Evolutionary conservation across 2,113 vertebrate genomes (phyloP).

Genomic region (Phrynosoma platyrhinos): DNA sequence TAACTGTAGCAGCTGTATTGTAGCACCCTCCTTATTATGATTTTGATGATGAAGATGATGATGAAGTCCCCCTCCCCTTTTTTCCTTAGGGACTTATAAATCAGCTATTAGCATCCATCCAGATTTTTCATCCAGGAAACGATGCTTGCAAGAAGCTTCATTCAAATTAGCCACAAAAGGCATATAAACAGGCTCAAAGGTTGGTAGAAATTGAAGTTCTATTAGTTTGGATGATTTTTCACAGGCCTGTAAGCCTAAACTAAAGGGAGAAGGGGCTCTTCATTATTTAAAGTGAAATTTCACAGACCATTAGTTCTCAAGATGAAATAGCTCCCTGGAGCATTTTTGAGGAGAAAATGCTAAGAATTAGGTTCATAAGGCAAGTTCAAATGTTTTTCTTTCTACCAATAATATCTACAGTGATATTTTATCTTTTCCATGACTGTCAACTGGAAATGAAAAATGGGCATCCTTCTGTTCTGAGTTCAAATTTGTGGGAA

Average conservation of each 20-base stretch:
- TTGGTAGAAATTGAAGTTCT: neutral
- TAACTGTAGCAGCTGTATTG: constrained; percentile 54
- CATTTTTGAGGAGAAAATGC: constrained; percentile 49
- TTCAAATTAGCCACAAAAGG: constrained; percentile 37
- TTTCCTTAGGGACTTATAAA: constrained; percentile 26
- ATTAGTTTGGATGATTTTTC: constrained; percentile 36
- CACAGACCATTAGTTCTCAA: constrained; percentile 75
- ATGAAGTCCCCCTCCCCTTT: neutral
- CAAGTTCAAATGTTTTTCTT: constrained; percentile 46
- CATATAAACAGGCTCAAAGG: neutral
- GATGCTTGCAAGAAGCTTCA: constrained; percentile 9
- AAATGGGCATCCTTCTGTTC: neutral
- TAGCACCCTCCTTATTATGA: neutral
- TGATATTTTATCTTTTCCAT: constrained; percentile 45
- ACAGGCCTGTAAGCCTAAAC: constrained; percentile 35
- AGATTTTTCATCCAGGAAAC: constrained; percentile 22
- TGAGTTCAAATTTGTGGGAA: constrained; percentile 48
- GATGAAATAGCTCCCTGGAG: constrained; percentile 64
- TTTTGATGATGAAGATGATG: no score
- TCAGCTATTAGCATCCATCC: constrained; percentile 47
- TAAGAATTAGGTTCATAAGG: constrained; percentile 62
- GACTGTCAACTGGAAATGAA: constrained; percentile 17
- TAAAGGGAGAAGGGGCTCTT: constrained; percentile 17
- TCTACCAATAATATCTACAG: constrained; percentile 37
- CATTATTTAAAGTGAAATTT: constrained; percentile 75